Evolutionary conservation across 2,888 invertebrate genomes (phyloP).

Genomic region (Clunio marinus): DNA sequence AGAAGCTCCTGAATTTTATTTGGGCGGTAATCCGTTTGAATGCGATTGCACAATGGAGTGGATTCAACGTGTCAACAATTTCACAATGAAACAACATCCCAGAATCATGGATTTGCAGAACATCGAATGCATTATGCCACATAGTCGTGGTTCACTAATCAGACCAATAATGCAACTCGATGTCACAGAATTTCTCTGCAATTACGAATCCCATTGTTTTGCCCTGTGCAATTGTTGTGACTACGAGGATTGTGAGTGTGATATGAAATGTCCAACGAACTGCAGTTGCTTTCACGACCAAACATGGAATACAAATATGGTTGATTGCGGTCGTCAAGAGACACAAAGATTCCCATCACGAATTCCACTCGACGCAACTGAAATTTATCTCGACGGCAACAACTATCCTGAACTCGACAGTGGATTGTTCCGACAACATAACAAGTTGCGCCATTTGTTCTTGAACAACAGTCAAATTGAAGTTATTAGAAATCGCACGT

Average conservation of each 20-base stretch:
- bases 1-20: constrained; percentile 71
- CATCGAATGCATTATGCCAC: constrained; percentile 82
- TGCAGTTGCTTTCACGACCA: constrained; percentile 94
- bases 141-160: constrained; percentile 76
- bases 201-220: constrained; percentile 90
- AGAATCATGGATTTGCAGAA: constrained; percentile 85
- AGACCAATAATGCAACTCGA: constrained; percentile 72
- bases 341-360: constrained; percentile 73
- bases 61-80: constrained; percentile 83
- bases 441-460: constrained; percentile 80
- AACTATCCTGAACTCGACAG: constrained; percentile 77
- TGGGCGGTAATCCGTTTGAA: constrained; percentile 89
- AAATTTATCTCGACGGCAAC: constrained; percentile 88
- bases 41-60: constrained; percentile 96
- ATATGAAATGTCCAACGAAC: constrained; percentile 91
- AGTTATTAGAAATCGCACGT: constrained; percentile 83
- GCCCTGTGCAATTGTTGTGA: constrained; percentile 94
- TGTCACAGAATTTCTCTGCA: constrained; percentile 86
- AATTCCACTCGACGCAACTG: constrained; percentile 92
- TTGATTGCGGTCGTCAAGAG: constrained; percentile 74
- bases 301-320: constrained; percentile 89
- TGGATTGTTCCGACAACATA: constrained; percentile 84
- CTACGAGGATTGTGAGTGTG: constrained; percentile 94
- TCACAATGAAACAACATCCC: constrained; percentile 80
- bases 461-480: constrained; percentile 81